phyloP scores from a whole-genome alignment of 1,140 invertebrate genomes.

The Pararge aegeria region DNA sequence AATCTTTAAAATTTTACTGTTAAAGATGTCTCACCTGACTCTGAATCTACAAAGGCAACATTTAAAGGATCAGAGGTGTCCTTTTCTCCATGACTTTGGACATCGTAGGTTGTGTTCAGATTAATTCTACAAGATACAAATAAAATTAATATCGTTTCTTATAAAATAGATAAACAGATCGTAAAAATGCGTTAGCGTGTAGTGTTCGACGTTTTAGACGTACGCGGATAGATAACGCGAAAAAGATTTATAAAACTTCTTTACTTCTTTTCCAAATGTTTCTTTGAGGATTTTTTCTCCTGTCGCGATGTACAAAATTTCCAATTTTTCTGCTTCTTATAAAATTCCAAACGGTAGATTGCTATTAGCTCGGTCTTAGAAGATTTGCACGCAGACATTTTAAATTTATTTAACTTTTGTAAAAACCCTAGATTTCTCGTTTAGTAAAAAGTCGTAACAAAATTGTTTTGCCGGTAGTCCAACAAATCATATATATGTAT shows the following conservation, averaged over 20 bases:
- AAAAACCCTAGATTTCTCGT: not conserved
- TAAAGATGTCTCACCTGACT: conserved; percentile 17
- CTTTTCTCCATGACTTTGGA: conserved; percentile 15
- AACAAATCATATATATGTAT: too few species aligned
- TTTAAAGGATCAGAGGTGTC: conserved; percentile 22
- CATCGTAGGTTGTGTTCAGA: conserved; percentile 28
- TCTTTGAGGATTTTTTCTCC: conserved; percentile 19
- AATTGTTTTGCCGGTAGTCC: too few species aligned
- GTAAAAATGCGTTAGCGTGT: not conserved
- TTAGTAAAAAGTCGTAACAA: too few species aligned
- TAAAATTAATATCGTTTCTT: too few species aligned
- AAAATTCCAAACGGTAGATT: conserved; percentile 49
- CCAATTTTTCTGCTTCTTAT: conserved; percentile 54
- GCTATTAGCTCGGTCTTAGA: conserved; percentile 37
- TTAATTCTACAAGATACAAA: conserved; percentile 13
- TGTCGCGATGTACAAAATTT: conserved; percentile 32
- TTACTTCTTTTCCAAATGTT: conserved; percentile 5
- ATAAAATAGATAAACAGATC: not conserved
- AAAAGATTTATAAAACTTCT: too few species aligned
- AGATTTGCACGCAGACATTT: conserved; percentile 21
- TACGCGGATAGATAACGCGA: too few species aligned
- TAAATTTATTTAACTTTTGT: not conserved
- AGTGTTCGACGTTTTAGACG: too few species aligned
- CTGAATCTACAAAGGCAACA: conserved; percentile 33
- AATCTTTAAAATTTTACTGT: too few species aligned